Base-by-base conservation (phyloP, 2,113 vertebrate genomes). In the Laticauda colubrina region DNA sequence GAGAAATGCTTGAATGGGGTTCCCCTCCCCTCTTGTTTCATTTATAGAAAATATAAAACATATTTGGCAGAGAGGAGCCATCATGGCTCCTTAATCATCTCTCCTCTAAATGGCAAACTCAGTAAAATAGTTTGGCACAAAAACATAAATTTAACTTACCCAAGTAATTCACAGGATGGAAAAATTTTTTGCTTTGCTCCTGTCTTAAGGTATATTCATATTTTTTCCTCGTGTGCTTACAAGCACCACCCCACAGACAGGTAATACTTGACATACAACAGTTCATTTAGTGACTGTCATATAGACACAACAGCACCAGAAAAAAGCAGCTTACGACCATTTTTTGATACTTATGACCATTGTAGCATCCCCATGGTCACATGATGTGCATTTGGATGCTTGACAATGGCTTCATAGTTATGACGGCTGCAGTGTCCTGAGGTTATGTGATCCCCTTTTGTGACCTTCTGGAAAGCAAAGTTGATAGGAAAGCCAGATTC, bases 61-160 rank as follows among this genome's bases (percentile, higher is more conserved):
- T 88, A 29, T 91, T 85, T 94, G 94, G 93, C 88, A 89, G 2
- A 95, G 93, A 95, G 91, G 95, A 95, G 94, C 95, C 96, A 75
- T 95, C 95, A 95, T 96, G 95, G 95, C 95, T 96, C 93, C 96
- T 96, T 95, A 96, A 95, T 91, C 90, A 0, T 94, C 95, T 92
- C 87, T 93, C 87, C 69, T 86, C 56, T 93, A 89, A 93, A 94
- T 92, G 95, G 93, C 90, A 91, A 94, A 92, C 91, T 91, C n/a
- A 93, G 93, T 93, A 88, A 92, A 96, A 96, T 95, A 96, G 92
- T 89, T 93, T 95, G 96, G 92, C 94, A 85, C 92, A 96, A 91
- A 95, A 95, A 95, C 91, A 91, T 95, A 92, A 95, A 69, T 69
- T 96, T 97, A 96, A 96, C 96, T 93, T 61, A 94, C 95, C 94